Percentiles rank a stretch among this genome's conserved stretches.
These are phyloP conservation scores for Drosophila jambulina DNA, from an alignment of 1,140 invertebrate genomes.

Conservation along the genomic window DNA sequence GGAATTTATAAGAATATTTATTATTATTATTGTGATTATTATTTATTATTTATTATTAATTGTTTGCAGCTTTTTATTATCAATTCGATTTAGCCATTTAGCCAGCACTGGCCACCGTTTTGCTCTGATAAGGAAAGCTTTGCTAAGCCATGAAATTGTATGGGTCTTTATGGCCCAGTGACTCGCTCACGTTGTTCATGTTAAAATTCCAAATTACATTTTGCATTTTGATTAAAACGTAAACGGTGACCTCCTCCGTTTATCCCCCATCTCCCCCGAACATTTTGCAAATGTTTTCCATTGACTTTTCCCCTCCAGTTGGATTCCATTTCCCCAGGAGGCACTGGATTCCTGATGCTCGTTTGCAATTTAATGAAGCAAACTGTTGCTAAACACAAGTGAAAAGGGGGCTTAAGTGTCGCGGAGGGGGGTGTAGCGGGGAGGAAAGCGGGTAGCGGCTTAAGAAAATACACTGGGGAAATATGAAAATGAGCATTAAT, in stretches of 20 bases:
- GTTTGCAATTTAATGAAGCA: slow-evolving; percentile 62
- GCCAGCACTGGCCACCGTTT: not conserved
- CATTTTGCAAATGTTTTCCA: not conserved
- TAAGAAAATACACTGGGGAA: not conserved
- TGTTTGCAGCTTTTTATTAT: too few species aligned
- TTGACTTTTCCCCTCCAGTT: not conserved
- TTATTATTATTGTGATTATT: not conserved
- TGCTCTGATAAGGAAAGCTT: slow-evolving; percentile 2
- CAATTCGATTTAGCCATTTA: not conserved
- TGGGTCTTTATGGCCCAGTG: slow-evolving; percentile 57
- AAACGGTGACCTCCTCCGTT: slow-evolving; percentile 26
- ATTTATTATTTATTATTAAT: too few species aligned
- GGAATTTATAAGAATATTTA: not conserved
- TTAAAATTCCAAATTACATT: slow-evolving; percentile 53
- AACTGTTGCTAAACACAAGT: slow-evolving; percentile 49
- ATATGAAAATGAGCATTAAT: not conserved
- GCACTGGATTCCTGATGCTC: slow-evolving; percentile 44
- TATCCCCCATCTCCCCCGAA: not conserved
- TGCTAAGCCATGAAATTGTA: slow-evolving; percentile 57
- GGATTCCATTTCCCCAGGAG: slow-evolving; percentile 14
- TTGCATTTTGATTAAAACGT: slow-evolving; percentile 71
- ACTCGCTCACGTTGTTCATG: slow-evolving; percentile 48
- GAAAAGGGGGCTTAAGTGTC: not conserved
- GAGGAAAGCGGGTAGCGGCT: not conserved
- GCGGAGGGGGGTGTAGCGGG: not conserved